Evolutionary conservation across 1,140 invertebrate species (phyloP).

Genomic region (Drosophila micromelanica): DNA sequence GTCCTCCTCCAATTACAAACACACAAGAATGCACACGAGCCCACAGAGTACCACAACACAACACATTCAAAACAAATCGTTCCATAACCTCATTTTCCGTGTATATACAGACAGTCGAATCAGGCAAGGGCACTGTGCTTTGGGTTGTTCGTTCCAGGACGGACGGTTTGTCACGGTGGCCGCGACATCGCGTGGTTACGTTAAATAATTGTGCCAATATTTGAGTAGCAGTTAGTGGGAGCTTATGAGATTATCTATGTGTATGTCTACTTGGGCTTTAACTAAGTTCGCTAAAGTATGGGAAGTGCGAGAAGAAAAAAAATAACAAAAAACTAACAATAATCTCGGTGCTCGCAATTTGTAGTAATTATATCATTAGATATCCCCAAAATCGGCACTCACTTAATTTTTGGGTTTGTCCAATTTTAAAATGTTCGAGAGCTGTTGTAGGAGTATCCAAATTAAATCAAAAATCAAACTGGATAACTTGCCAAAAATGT

Average conservation of each 20-base stretch:
- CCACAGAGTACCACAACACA: not conserved
- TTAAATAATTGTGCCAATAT: conserved; percentile 83
- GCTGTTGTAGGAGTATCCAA: not conserved
- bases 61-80: not conserved
- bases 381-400: conserved; percentile 2
- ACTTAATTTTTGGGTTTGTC: not conserved
- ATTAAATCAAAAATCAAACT: too few relatives aligned
- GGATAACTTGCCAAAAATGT: too few relatives aligned
- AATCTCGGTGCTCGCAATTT: not conserved
- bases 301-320: not conserved
- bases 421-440: not conserved
- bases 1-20: not conserved
- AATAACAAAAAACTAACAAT: not conserved
- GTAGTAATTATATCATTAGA: conserved; percentile 15
- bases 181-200: conserved; percentile 73
- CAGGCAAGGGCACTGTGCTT: not conserved
- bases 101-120: not conserved
- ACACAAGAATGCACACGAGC: not conserved
- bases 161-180: conserved; percentile 19
- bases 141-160: conserved; percentile 5
- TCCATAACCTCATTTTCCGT: not conserved
- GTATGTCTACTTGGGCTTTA: conserved; percentile 19
- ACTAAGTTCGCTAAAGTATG: conserved; percentile 16
- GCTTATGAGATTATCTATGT: conserved; percentile 57
- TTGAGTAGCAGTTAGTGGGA: conserved; percentile 65